phyloP scores from a whole-genome alignment of 2,797 vertebrate genomes.

The Danio aesculapii region DNA sequence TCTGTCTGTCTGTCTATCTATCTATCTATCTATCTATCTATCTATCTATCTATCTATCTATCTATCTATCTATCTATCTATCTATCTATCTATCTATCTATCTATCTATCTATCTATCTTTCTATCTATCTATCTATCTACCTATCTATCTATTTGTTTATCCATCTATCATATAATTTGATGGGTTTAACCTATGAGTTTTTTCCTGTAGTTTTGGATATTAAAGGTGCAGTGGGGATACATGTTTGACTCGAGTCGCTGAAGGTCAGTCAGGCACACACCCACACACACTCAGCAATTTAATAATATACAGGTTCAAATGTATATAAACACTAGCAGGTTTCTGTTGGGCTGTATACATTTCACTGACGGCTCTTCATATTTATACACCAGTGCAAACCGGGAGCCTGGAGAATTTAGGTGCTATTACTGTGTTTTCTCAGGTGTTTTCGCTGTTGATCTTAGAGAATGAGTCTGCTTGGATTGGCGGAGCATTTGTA shows the following conservation, averaged over 20 bases:
- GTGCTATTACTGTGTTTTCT: conserved; percentile 78
- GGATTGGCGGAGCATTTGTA: conserved; percentile 65
- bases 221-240: not conserved
- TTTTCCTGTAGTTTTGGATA: no score
- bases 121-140: no score
- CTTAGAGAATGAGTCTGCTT: conserved; percentile 74
- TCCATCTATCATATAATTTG: no score
- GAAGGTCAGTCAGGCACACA: not conserved
- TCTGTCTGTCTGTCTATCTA: no score
- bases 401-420: conserved; percentile 41
- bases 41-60: no score
- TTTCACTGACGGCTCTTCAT: conserved; percentile 30
- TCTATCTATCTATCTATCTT: no score
- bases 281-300: not conserved
- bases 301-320: conserved; percentile 38
- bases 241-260: not conserved
- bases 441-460: conserved; percentile 80
- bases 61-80: no score
- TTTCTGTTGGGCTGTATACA: conserved; percentile 39
- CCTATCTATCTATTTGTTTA: no score
- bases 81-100: no score
- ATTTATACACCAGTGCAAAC: conserved; percentile 15
- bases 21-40: no score
- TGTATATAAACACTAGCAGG: conserved; percentile 43
- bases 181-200: no score